phyloP scores from a whole-genome alignment of 2,797 vertebrate genomes.

The Staurois parvus region DNA sequence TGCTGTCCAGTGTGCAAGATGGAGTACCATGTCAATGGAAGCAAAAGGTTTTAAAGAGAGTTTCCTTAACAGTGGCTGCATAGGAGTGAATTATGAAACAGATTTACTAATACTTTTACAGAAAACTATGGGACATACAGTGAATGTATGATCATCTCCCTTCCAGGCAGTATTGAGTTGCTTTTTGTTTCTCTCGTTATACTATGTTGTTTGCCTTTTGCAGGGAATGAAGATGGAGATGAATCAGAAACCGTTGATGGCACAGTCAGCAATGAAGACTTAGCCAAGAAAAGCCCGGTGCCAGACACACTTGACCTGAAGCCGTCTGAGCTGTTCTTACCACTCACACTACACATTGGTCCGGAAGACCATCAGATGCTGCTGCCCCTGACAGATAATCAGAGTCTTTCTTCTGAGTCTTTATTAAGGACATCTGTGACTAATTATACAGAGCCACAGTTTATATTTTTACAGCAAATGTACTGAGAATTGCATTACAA shows the following conservation, averaged over 20 bases:
- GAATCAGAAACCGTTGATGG: constrained; percentile 71
- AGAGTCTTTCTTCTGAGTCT: constrained; percentile 75
- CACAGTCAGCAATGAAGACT: constrained; percentile 74
- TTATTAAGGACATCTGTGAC: constrained; percentile 76
- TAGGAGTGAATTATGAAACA: no score
- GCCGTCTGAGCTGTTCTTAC: constrained; percentile 77
- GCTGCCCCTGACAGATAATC: constrained; percentile 74
- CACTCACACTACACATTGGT: constrained; percentile 77
- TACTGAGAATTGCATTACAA: constrained; percentile 69
- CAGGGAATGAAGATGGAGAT: constrained; percentile 72
- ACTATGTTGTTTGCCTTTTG: neutral
- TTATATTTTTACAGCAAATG: constrained; percentile 85
- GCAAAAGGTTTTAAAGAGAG: no score
- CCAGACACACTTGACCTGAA: constrained; percentile 78
- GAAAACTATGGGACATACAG: no score
- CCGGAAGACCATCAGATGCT: constrained; percentile 80
- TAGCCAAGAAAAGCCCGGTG: constrained; percentile 74
- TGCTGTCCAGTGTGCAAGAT: no score
- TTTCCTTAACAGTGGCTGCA: no score
- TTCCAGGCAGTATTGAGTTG: no score
- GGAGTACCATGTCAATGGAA: no score
- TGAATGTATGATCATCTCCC: no score
- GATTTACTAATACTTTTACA: no score
- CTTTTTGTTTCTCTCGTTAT: no score
- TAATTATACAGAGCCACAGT: constrained; percentile 84